Evolutionary conservation across 2,888 invertebrate species (phyloP).

Genomic region (Tribolium freemani): DNA sequence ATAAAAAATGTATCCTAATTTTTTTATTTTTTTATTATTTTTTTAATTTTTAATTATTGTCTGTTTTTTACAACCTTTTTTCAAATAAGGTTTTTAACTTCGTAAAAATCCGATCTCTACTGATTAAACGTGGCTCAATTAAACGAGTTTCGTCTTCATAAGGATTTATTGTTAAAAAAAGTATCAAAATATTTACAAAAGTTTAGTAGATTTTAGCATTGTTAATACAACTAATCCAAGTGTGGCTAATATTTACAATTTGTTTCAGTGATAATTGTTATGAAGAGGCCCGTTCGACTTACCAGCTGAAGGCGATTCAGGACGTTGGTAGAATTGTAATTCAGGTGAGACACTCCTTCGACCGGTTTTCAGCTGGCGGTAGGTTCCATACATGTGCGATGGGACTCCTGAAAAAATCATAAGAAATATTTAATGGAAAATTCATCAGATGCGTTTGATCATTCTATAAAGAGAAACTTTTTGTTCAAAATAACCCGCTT

Average conservation of each 20-base stretch:
- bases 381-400: constrained; percentile 69
- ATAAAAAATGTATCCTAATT: no score
- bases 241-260: constrained; percentile 2
- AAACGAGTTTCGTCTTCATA: no score
- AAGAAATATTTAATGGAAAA: constrained; percentile 6
- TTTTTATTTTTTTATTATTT: no score
- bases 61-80: no score
- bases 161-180: no score
- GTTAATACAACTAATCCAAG: background rate
- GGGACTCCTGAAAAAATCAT: constrained; percentile 64
- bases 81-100: no score
- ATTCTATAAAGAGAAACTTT: background rate
- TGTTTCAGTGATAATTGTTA: constrained; percentile 45
- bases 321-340: constrained; percentile 59
- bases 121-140: no score
- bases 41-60: no score
- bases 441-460: background rate
- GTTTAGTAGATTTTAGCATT: no score
- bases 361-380: constrained; percentile 65
- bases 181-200: no score
- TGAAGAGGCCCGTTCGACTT: constrained; percentile 61
- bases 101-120: no score
- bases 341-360: constrained; percentile 59
- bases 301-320: constrained; percentile 61
- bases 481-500: constrained; percentile 38